Evolutionary conservation across 2,113 vertebrate genomes (phyloP).

Genomic region (Charina bottae): DNA sequence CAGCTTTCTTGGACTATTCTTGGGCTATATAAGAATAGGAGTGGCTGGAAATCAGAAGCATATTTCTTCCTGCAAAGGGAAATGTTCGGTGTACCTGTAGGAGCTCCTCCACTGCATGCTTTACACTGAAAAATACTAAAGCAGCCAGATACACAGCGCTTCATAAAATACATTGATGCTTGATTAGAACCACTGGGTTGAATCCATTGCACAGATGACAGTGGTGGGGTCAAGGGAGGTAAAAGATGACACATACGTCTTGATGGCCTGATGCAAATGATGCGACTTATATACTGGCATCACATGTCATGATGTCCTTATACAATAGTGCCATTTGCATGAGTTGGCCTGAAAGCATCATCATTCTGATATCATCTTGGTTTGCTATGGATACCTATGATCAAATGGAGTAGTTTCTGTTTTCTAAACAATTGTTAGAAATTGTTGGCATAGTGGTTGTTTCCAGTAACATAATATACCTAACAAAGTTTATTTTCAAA

Average conservation of each 20-base stretch:
- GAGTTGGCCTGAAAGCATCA: background rate
- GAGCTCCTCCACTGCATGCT: too few relatives aligned
- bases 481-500: background rate
- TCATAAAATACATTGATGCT: background rate
- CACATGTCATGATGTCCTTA: background rate
- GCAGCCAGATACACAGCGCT: background rate
- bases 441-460: background rate
- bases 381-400: background rate
- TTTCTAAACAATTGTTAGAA: background rate
- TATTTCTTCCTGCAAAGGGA: background rate
- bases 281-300: background rate
- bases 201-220: background rate
- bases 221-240: background rate
- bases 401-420: background rate
- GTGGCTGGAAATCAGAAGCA: conserved; percentile 21
- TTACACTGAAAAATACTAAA: background rate
- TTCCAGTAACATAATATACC: background rate
- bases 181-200: background rate
- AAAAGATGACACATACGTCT: background rate
- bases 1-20: background rate
- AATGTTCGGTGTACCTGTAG: background rate
- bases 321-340: background rate
- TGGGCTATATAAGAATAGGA: conserved; percentile 11
- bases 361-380: background rate
- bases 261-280: background rate